These are phyloP conservation scores for Uria lomvia DNA, from an alignment of 2,113 vertebrate species.

Conservation along the genomic window DNA sequence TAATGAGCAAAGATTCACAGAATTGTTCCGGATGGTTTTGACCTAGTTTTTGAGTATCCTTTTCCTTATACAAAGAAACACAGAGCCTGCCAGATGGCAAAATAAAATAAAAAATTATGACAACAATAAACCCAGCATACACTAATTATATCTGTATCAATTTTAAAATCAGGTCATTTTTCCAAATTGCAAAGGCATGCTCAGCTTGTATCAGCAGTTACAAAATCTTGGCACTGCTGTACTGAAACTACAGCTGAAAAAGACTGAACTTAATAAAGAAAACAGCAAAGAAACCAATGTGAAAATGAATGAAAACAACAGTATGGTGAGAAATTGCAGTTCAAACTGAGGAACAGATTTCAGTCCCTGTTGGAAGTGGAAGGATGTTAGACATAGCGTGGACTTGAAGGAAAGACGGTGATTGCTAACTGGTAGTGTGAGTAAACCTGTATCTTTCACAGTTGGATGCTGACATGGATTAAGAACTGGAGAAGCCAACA, in stretches of 20 bases:
- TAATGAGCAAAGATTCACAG: background rate
- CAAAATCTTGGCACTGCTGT: background rate
- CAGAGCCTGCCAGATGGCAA: background rate
- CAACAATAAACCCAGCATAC: background rate
- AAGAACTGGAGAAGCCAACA: background rate
- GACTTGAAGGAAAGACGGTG: background rate
- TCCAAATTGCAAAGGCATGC: background rate
- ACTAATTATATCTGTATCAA: background rate
- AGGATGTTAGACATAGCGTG: background rate
- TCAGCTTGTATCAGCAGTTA: background rate
- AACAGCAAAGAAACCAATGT: background rate
- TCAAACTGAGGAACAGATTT: background rate
- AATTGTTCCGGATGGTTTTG: background rate
- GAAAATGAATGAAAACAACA: background rate
- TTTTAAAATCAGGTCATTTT: constrained; percentile 11
- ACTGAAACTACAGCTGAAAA: background rate
- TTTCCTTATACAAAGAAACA: background rate
- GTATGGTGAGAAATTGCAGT: background rate
- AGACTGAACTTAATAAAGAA: background rate
- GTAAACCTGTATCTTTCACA: background rate
- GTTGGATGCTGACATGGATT: background rate
- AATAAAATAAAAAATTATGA: background rate
- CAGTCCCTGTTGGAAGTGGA: background rate
- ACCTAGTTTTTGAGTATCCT: background rate
- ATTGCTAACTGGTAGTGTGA: background rate